phyloP scores from a whole-genome alignment of 2,113 vertebrate species.

The Phalacrocorax brasilianus region DNA sequence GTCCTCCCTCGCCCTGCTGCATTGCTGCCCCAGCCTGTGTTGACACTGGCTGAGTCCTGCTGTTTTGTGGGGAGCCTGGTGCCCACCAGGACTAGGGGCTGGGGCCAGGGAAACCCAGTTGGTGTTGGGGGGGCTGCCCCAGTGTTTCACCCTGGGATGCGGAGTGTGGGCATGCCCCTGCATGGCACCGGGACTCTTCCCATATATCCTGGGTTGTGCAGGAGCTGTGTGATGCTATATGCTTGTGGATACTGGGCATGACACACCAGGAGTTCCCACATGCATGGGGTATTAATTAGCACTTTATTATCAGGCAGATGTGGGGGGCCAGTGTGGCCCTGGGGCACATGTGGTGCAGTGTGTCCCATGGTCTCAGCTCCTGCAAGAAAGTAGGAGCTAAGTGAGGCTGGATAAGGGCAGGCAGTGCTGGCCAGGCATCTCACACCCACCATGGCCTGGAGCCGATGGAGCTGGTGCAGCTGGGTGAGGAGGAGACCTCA shows the following conservation, averaged over 20 bases:
- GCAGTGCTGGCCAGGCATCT: neutral
- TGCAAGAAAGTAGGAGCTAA: neutral
- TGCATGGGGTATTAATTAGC: neutral
- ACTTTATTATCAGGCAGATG: neutral
- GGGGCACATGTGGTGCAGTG: too few species aligned
- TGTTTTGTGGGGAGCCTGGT: neutral
- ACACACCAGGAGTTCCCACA: neutral
- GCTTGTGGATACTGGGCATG: fast-evolving
- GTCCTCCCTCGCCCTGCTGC: neutral
- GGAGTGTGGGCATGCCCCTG: neutral
- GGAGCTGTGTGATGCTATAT: neutral
- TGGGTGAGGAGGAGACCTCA: neutral
- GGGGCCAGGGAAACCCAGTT: neutral
- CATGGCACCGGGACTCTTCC: neutral
- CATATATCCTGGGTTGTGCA: neutral
- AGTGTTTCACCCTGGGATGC: neutral
- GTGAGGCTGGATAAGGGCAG: neutral
- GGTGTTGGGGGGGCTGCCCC: neutral
- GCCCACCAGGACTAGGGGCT: neutral
- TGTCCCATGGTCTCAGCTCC: neutral
- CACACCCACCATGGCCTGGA: neutral
- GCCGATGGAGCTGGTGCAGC: neutral
- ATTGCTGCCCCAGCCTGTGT: fast-evolving
- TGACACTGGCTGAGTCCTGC: neutral
- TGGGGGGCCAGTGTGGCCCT: fast-evolving